Evolutionary conservation across 1,140 invertebrate species (phyloP).

Genomic region (Aphelinus certus): DNA sequence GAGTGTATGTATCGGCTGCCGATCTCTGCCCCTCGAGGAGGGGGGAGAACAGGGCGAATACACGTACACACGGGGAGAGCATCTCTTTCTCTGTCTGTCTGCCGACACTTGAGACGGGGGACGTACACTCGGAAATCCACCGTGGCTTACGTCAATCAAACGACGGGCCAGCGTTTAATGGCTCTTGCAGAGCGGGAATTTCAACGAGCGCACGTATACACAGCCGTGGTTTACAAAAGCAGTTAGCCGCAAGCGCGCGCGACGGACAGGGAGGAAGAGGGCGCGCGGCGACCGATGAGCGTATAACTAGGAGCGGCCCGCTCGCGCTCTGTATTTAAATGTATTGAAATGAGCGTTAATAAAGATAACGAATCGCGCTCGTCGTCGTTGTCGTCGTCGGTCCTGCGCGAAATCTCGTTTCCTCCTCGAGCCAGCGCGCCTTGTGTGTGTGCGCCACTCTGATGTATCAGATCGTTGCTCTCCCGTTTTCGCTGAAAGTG

Average conservation of each 20-base stretch:
- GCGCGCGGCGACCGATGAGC: neutral
- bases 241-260: no score
- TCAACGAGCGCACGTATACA: neutral
- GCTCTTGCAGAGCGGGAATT: constrained; percentile 5
- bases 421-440: neutral
- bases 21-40: no score
- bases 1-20: no score
- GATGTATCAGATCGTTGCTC: neutral
- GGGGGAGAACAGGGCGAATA: neutral
- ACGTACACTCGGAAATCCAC: neutral
- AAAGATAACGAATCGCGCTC: constrained; percentile 28
- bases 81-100: no score
- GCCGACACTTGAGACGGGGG: neutral
- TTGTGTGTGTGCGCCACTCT: no score
- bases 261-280: neutral
- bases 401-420: neutral
- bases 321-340: constrained; percentile 16
- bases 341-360: constrained; percentile 22
- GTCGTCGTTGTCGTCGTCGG: neutral
- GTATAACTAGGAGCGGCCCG: neutral
- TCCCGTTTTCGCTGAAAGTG: constrained; percentile 10
- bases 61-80: no score
- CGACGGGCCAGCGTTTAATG: constrained; percentile 10
- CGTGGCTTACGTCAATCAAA: constrained; percentile 28
- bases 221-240: no score